A percentile compares a stretch with the other conserved stretches of the same genome.
These are phyloP conservation scores for Nyctereutes procyonoides DNA, from an alignment of 2,113 vertebrate species.

Conservation along the genomic window DNA sequence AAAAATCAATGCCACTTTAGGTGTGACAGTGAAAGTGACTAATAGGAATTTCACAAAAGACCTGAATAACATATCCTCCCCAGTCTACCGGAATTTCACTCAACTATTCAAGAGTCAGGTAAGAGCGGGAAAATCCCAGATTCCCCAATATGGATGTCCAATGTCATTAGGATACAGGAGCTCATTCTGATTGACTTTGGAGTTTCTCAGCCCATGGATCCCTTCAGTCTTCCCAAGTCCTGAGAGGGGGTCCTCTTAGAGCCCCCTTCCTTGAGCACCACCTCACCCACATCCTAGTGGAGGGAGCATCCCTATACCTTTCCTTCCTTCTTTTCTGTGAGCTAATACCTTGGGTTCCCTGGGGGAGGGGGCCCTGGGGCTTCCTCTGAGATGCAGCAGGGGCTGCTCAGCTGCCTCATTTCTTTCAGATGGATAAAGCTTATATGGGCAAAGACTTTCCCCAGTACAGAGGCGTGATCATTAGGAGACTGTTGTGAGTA, in stretches of 20 bases:
- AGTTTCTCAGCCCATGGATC: not conserved
- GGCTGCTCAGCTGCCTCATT: not conserved
- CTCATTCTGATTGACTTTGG: not conserved
- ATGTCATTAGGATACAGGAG: accelerated
- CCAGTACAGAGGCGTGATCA: not conserved
- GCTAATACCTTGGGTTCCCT: not conserved
- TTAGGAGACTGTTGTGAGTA: slow-evolving; percentile 28
- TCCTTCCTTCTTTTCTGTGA: not conserved
- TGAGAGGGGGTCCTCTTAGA: not conserved
- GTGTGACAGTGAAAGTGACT: slow-evolving; percentile 13
- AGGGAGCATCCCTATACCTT: not conserved
- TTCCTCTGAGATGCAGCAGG: not conserved
- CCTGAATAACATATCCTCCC: not conserved
- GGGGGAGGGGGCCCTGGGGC: not conserved
- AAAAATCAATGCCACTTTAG: not conserved
- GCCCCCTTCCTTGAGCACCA: not conserved
- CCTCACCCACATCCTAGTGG: not conserved
- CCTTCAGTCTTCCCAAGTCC: not conserved
- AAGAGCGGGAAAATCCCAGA: not conserved
- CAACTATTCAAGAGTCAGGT: slow-evolving; percentile 29
- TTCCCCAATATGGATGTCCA: not conserved
- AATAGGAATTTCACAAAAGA: slow-evolving; percentile 25
- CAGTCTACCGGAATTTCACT: not conserved
- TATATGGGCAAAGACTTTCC: not conserved
- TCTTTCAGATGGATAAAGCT: slow-evolving; percentile 59